Percentiles rank a stretch among this genome's conserved stretches.
Conservation (phyloP, 2,797 vertebrate genomes). For the Apodemus agrarius region DNA sequence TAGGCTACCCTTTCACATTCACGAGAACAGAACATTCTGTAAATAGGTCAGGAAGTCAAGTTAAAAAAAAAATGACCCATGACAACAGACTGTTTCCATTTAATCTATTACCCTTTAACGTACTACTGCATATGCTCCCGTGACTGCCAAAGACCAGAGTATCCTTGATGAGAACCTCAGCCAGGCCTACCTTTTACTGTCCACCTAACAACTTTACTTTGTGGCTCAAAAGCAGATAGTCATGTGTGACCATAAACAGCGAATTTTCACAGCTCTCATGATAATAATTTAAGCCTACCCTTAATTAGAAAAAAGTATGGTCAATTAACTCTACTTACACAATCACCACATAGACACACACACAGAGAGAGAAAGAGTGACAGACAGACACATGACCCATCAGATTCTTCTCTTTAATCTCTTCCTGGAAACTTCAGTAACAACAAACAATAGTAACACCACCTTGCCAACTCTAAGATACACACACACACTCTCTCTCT, state of each 20-base stretch:
- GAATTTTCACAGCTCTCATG: not conserved
- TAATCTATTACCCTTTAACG: not conserved
- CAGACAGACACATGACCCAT: not conserved
- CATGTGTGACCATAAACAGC: slow-evolving; percentile 8
- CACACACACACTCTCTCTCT: not conserved
- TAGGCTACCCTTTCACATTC: not conserved
- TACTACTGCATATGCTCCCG: not conserved
- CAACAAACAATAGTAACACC: slow-evolving; percentile 37
- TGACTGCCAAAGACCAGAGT: not conserved
- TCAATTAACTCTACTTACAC: slow-evolving; percentile 25
- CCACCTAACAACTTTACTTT: not conserved
- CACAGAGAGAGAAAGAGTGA: not conserved
- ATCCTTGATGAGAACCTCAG: not conserved
- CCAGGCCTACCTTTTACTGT: not conserved
- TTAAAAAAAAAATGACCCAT: not conserved
- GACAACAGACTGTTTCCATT: not conserved
- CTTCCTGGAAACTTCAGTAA: slow-evolving; percentile 34
- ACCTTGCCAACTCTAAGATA: slow-evolving; percentile 53
- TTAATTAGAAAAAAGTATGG: slow-evolving; percentile 55
- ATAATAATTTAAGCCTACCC: not conserved
- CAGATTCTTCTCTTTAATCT: slow-evolving; percentile 18
- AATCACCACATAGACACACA: slow-evolving; percentile 51
- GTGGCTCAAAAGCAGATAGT: slow-evolving; percentile 29
- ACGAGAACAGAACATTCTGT: not conserved
- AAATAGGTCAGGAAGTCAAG: not conserved